These are phyloP conservation scores for Sinonovacula constricta DNA, from an alignment of 1,140 invertebrate species.

Conservation along the genomic window DNA sequence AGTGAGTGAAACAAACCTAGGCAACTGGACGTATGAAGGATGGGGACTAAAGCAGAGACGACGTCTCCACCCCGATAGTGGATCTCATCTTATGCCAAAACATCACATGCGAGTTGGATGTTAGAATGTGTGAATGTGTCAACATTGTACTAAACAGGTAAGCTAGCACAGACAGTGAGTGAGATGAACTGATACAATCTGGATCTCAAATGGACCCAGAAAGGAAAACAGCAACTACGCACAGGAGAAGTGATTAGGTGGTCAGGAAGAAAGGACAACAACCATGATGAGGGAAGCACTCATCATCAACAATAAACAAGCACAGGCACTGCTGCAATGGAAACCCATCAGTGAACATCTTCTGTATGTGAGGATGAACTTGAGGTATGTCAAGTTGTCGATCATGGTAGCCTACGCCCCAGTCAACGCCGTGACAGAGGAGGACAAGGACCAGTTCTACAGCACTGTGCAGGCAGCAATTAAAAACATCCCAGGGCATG, in stretches of 20 bases:
- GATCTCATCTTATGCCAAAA: constrained; percentile 12
- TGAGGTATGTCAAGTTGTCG: constrained; percentile 26
- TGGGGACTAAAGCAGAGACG: neutral
- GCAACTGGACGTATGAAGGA: constrained; percentile 13
- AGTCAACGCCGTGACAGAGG: constrained; percentile 30
- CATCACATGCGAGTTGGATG: constrained; percentile 2
- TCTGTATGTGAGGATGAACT: constrained; percentile 25
- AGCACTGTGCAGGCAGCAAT: constrained; percentile 24
- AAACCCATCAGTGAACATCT: constrained; percentile 11
- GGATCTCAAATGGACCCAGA: constrained; percentile 36
- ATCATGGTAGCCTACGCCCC: constrained; percentile 23
- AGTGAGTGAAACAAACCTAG: too few relatives aligned
- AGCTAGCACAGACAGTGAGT: too few relatives aligned
- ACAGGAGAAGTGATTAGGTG: constrained; percentile 8
- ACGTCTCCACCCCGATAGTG: neutral
- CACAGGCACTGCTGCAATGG: neutral
- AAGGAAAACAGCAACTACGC: constrained; percentile 14
- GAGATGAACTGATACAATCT: constrained; percentile 39
- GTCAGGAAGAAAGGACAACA: neutral
- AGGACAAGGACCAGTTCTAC: constrained; percentile 53
- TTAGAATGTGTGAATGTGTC: neutral
- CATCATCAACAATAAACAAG: neutral
- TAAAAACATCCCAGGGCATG: constrained; percentile 26
- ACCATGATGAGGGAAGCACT: constrained; percentile 22
- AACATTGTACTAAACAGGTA: constrained; percentile 27